Evolutionary conservation across 92 coral and sea anemone genomes (phyloP), one percentile per base, ranked within the genome.

Genomic region (Phenganax subtilis): DNA sequence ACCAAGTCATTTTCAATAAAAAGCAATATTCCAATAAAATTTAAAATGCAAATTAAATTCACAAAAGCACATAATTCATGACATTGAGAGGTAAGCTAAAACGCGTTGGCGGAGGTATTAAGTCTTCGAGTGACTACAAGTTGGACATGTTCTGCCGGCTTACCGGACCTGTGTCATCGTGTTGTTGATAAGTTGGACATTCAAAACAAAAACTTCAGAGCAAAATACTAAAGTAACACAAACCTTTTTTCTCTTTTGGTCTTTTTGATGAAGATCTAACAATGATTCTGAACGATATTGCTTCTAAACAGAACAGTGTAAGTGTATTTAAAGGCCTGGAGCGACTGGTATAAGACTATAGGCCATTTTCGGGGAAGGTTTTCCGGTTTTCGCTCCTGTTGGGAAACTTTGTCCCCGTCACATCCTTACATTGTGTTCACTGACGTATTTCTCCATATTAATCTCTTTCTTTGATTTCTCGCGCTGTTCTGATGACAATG

Each of bases 221-320:
- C 16, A 10, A 6, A 59, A 3, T 59, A 59, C 20, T 59, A 59
- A 6, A 10, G 30, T 25, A 14, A 73, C 1, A 6, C 80, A 58
- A 76, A 94, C 98, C 96, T 88, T 87, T 88, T 90, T 82, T 76
- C 90, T 94, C 61, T 87, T 85, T 47, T 87, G 74, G 65, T 92
- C 87, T 71, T 90, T 75, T 52, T 84, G 87, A 86, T 94, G 98
- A 84, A 86, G 80, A n/a, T 92, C 96, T 89, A 94, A 75, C 57
- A 94, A 78, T 51, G 98, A 92, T 80, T 94, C 98, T 15, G 90
- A 91, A 67, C 98, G 87, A 81, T 85, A 89, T 12, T 89, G 90
- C 85, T 94, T 90, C 98, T 93, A 81, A 29, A 82, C 12, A 53
- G 53, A 52, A 62, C 30, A 52, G 55, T 6, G 9, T 6, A 57